Evolutionary conservation across 2,888 invertebrate species (phyloP), one percentile per base, ranked within the genome.

Genomic region (Nephrotoma appendiculata): DNA sequence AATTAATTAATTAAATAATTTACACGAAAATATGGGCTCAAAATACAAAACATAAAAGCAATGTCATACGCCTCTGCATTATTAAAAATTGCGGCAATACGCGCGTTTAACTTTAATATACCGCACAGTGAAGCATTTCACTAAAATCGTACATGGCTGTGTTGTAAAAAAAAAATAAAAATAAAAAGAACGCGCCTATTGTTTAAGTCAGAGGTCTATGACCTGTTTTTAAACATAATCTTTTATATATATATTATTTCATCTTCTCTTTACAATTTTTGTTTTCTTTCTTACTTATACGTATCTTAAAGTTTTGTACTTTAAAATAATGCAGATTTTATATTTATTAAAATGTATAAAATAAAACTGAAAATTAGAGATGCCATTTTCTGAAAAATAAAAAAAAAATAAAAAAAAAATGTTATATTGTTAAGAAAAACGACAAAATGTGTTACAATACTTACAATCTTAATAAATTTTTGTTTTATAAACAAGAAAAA

Each of bases 201-300:
- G 71, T 71, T 71, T 71, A 52, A 52, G 31, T 71, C 84, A 84
- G 84, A 84, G 84, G 84, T 84, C 43, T 84, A 84, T 84, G 84
- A 84, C 84, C 84, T 84, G 41, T 42, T 84, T 84, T 84, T 84
- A 31, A 71, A 71, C 71, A 71, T 71, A 71, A 71, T 71, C 19
- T 71, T 31, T 71, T 71, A 71, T 71, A 71, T 31, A 71, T 31
- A 31, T 71, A 71, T 71, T 71, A 71, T 71, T 71, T 71, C 31
- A 71, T 71, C 71, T 71, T 71, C 71, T 71, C 71, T 71, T 71
- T 71, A 71, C 9, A 71, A 71, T 71, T 71, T 57, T 71, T 71
- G 71, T 71, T 48, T 71, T 31, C 71, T 11, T 71, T 71, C 71
- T 31, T 71, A 71, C 71, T 7, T 57, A 57, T 57, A 1, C 31